Evolutionary conservation across 2,888 invertebrate species (phyloP).

Genomic region (Ophion ellenae): DNA sequence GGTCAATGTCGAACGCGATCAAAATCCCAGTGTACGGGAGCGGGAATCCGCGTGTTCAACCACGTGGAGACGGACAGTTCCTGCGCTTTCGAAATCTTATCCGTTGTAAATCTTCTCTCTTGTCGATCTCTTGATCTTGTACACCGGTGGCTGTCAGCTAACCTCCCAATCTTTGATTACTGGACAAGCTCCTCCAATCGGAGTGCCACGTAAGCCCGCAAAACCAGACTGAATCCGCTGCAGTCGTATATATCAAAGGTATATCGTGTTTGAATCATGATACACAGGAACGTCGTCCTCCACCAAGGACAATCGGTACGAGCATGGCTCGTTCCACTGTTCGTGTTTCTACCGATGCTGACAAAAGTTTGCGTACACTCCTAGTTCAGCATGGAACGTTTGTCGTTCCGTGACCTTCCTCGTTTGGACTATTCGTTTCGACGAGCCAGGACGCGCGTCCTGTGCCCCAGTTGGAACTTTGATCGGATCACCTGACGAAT

Average conservation of each 20-base stretch:
- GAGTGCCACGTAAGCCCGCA: neutral
- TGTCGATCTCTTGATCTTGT: neutral
- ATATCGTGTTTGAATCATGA: constrained; percentile 16
- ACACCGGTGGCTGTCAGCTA: too few species aligned
- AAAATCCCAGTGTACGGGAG: constrained; percentile 45
- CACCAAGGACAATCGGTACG: constrained; percentile 31
- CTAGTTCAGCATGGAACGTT: constrained; percentile 22
- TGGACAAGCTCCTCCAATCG: neutral
- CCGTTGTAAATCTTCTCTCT: neutral
- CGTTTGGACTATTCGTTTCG: constrained; percentile 61
- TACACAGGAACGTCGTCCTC: neutral
- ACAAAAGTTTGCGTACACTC: constrained; percentile 24
- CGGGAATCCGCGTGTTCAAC: constrained; percentile 36
- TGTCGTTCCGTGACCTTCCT: constrained; percentile 55
- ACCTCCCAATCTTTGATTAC: neutral
- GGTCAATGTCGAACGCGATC: constrained; percentile 68
- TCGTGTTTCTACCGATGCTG: constrained; percentile 17
- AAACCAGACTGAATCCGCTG: constrained; percentile 27
- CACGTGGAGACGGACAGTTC: constrained; percentile 52
- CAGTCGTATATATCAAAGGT: neutral
- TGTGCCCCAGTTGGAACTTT: constrained; percentile 60
- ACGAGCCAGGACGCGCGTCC: constrained; percentile 54
- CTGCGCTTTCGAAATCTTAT: constrained; percentile 50
- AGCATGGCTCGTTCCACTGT: neutral
- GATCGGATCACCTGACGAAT: constrained; percentile 45